phyloP scores from a whole-genome alignment of 2,797 vertebrate species.

The Buphagus erythrorhynchus region DNA sequence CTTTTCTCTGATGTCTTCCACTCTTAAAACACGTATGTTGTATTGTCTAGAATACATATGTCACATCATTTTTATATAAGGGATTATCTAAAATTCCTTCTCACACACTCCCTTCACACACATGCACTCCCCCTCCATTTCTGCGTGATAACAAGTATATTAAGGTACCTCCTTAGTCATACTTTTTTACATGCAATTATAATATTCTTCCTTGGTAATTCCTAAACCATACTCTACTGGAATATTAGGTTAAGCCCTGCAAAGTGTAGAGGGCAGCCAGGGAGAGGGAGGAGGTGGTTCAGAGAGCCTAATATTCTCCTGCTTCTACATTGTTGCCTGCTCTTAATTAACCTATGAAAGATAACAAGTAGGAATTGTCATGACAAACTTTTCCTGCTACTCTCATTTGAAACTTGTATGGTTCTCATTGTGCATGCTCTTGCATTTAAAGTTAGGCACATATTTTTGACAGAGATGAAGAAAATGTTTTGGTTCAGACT shows the following conservation, averaged over 20 bases:
- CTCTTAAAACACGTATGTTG: not conserved
- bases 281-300: not conserved
- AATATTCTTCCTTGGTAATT: not conserved
- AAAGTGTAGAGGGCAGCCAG: not conserved
- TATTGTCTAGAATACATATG: not conserved
- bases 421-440: not conserved
- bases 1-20: not conserved
- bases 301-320: not conserved
- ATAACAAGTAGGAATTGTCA: not conserved
- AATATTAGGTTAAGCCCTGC: not conserved
- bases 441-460: not conserved
- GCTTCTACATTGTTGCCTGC: not conserved
- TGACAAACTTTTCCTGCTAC: not conserved
- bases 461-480: not conserved
- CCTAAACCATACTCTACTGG: not conserved
- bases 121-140: not conserved
- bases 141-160: not conserved
- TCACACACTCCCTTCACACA: not conserved
- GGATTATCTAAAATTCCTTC: not conserved
- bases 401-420: not conserved
- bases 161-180: not conserved
- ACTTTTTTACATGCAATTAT: not conserved
- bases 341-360: not conserved
- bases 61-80: not conserved
- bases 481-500: not conserved